These are phyloP conservation scores for Tolmerus cingulatus DNA, from an alignment of 2,888 invertebrate species.

Conservation along the genomic window DNA sequence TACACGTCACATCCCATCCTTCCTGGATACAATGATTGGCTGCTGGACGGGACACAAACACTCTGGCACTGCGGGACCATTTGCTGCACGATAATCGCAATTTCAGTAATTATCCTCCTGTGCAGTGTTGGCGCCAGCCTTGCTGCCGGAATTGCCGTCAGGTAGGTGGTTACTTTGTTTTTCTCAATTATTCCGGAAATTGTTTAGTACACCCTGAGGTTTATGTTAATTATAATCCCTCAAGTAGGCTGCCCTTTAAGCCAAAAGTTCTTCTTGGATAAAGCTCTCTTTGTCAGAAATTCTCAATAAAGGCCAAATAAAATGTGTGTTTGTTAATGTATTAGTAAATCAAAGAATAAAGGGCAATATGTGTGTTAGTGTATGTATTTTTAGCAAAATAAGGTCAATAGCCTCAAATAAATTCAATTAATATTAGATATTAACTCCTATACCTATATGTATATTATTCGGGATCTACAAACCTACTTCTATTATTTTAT, in stretches of 20 bases:
- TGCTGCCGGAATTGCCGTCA: conserved; percentile 60
- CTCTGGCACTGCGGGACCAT: conserved; percentile 60
- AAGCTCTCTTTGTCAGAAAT: neutral
- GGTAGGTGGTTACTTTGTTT: conserved; percentile 54
- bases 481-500: too few relatives aligned
- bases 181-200: neutral
- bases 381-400: neutral
- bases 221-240: neutral
- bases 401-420: neutral
- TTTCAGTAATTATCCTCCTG: conserved; percentile 57
- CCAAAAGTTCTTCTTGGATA: neutral
- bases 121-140: conserved; percentile 59
- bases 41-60: conserved; percentile 57
- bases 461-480: too few relatives aligned
- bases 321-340: neutral
- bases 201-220: neutral
- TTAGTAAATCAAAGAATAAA: neutral
- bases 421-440: too few relatives aligned
- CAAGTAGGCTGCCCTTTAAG: neutral
- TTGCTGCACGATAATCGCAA: conserved; percentile 61
- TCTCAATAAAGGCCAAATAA: neutral
- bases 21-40: conserved; percentile 62
- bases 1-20: conserved; percentile 62
- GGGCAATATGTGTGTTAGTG: neutral
- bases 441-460: too few relatives aligned